Conservation (phyloP, 1,140 invertebrate species). For the Papilio xuthus region DNA sequence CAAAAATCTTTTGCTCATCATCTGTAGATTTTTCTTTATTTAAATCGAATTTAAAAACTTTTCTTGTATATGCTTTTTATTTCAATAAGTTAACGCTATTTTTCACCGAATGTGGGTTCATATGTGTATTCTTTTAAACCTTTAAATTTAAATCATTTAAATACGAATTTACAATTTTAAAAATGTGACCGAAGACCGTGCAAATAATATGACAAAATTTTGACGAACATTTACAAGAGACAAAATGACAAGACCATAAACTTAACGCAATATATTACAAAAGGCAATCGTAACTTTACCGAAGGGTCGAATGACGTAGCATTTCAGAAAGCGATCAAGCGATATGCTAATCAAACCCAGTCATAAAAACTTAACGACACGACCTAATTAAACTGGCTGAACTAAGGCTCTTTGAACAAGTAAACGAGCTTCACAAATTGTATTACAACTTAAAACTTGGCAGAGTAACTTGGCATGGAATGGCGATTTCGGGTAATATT, state of each 20-base stretch:
- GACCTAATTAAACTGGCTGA: background rate
- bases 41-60: no score
- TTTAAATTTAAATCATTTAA: no score
- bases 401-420: background rate
- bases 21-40: no score
- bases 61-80: no score
- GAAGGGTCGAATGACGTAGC: background rate
- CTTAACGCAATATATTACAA: background rate
- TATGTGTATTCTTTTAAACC: no score
- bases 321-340: background rate
- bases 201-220: background rate
- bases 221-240: background rate
- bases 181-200: background rate
- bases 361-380: slow-evolving; percentile 15
- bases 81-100: no score
- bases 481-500: background rate
- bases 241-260: background rate
- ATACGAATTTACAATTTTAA: background rate
- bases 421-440: slow-evolving; percentile 11
- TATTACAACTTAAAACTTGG: slow-evolving; percentile 19
- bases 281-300: background rate
- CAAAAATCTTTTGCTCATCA: no score
- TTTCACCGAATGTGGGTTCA: no score
- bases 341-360: background rate
- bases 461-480: slow-evolving; percentile 9